Percentiles rank a stretch among this genome's conserved stretches.
Evolutionary conservation across 1,140 invertebrate genomes (phyloP).

Genomic region (Hypothenemus hampei): DNA sequence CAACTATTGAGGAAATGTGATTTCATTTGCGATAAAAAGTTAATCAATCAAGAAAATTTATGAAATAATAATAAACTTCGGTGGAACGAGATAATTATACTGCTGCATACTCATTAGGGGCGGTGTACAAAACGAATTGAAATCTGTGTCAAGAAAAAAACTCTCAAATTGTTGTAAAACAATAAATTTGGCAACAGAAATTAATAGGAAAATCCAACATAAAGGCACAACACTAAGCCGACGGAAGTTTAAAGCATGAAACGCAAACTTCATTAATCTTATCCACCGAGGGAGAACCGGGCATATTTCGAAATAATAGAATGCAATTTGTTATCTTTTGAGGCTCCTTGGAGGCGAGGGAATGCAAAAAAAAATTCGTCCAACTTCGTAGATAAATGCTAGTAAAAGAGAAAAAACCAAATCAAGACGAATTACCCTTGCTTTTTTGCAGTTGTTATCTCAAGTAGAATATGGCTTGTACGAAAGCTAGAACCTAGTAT

Average conservation of each 20-base stretch:
- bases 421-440: constrained; percentile 1
- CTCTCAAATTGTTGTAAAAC: neutral
- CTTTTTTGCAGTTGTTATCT: too few species aligned
- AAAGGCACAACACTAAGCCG: constrained; percentile 1
- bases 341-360: neutral
- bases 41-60: too few species aligned
- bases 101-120: too few species aligned
- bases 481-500: too few species aligned
- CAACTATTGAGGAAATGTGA: too few species aligned
- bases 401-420: neutral
- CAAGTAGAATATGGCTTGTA: too few species aligned
- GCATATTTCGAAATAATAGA: constrained; percentile 12
- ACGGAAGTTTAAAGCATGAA: constrained; percentile 4
- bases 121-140: neutral
- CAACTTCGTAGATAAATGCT: neutral
- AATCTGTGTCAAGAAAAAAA: neutral
- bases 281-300: constrained; percentile 3
- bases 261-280: constrained; percentile 12
- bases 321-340: constrained; percentile 18
- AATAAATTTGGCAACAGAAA: constrained; percentile 1
- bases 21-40: too few species aligned
- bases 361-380: neutral
- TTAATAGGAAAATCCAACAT: constrained; percentile 10
- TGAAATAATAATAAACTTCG: too few species aligned
- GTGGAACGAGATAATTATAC: too few species aligned